Evolutionary conservation across 35 echinoderm and acorn worm species (phyloP).

Genomic region (Acanthaster planci): DNA sequence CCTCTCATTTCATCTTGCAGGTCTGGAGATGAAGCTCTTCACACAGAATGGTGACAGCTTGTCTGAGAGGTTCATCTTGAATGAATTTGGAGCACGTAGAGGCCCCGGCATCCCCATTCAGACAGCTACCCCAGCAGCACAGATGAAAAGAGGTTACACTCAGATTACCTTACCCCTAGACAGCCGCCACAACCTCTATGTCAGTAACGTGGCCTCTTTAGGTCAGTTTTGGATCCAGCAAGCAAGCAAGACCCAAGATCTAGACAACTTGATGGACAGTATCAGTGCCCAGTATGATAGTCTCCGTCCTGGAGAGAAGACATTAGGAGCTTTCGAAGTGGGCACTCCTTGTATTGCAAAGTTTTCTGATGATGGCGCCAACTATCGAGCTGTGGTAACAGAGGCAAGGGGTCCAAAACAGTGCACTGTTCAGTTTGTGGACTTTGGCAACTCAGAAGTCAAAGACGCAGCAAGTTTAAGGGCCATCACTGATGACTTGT

Average conservation of each 20-base stretch:
- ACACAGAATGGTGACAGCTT: slow-evolving; percentile 10
- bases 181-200: slow-evolving; percentile 62
- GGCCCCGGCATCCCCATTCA: slow-evolving; percentile 6
- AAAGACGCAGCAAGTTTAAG: slow-evolving; percentile 37
- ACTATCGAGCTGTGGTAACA: slow-evolving; percentile 55
- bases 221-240: slow-evolving; percentile 83
- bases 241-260: slow-evolving; percentile 44
- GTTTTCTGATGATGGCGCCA: slow-evolving; percentile 75
- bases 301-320: not conserved
- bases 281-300: slow-evolving; percentile 42
- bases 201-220: slow-evolving; percentile 59
- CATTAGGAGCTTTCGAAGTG: slow-evolving; percentile 9
- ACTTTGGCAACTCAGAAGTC: slow-evolving; percentile 80
- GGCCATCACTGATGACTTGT: slow-evolving; percentile 50
- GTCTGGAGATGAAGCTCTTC: slow-evolving; percentile 9
- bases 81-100: slow-evolving; percentile 49
- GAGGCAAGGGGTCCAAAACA: slow-evolving; percentile 40
- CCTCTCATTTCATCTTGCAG: not conserved
- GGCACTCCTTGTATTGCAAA: slow-evolving; percentile 68
- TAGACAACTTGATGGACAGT: slow-evolving; percentile 84
- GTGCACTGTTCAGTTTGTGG: slow-evolving; percentile 79
- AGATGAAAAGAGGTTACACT: slow-evolving; percentile 8
- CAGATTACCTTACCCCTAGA: slow-evolving; percentile 55
- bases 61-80: slow-evolving; percentile 50
- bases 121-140: slow-evolving; percentile 28